A percentile compares a stretch with the other conserved stretches of the same genome.
phyloP scores from a whole-genome alignment of 2,113 vertebrate species.

The Limanda limanda region DNA sequence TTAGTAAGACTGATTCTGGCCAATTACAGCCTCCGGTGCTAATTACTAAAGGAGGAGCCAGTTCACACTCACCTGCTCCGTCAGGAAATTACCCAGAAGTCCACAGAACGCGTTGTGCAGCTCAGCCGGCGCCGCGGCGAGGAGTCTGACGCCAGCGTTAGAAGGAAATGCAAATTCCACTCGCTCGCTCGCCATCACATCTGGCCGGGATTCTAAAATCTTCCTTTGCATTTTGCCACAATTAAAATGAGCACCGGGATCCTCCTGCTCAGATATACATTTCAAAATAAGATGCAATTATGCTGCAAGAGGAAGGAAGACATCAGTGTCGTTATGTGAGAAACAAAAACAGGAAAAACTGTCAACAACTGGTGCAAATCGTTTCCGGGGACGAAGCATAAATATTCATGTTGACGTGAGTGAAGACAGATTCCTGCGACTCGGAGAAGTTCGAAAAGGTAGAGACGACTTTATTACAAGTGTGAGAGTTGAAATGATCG shows the following conservation, averaged over 20 bases:
- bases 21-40: slow-evolving; percentile 73
- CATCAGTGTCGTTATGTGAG: slow-evolving; percentile 58
- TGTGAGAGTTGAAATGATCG: neutral
- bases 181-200: slow-evolving; percentile 63
- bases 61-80: slow-evolving; percentile 3
- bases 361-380: slow-evolving; percentile 12
- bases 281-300: slow-evolving; percentile 73
- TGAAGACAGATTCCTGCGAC: neutral
- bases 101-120: slow-evolving; percentile 15
- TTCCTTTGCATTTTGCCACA: slow-evolving; percentile 69
- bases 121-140: slow-evolving; percentile 48
- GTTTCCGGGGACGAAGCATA: slow-evolving; percentile 5
- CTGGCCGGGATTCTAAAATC: slow-evolving; percentile 58
- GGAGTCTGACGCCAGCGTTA: slow-evolving; percentile 54
- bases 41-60: slow-evolving; percentile 77
- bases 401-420: slow-evolving; percentile 66
- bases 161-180: slow-evolving; percentile 74
- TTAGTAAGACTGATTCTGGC: slow-evolving; percentile 80
- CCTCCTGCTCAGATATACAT: slow-evolving; percentile 60
- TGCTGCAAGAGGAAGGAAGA: slow-evolving; percentile 47
- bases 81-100: neutral
- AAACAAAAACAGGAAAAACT: slow-evolving; percentile 11
- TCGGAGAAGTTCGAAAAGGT: slow-evolving; percentile 35
- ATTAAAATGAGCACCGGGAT: slow-evolving; percentile 65
- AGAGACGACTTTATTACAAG: neutral